Conservation (phyloP, 2,888 invertebrate genomes). For the Leptopilina syphax region DNA sequence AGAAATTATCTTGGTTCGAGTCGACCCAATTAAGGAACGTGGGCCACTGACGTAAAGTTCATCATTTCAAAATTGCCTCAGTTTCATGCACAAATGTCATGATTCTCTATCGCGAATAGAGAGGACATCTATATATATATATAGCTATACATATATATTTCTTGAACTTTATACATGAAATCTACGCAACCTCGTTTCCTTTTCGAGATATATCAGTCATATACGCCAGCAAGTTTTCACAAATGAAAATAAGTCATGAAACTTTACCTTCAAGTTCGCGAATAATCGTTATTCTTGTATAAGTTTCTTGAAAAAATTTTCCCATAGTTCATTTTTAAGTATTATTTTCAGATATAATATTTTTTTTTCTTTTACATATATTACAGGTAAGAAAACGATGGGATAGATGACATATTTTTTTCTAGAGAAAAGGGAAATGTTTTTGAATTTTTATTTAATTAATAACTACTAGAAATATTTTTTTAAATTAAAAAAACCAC, state of each 20-base stretch:
- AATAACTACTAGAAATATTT: no score
- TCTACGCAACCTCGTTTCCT: slow-evolving; percentile 24
- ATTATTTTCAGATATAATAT: no score
- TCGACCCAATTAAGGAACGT: slow-evolving; percentile 55
- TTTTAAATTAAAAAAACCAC: no score
- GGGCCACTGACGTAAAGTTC: slow-evolving; percentile 31
- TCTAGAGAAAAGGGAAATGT: no score
- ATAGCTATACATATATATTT: not conserved
- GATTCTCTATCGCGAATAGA: slow-evolving; percentile 29
- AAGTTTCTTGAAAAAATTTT: not conserved
- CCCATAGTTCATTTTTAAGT: no score
- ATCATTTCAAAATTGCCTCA: slow-evolving; percentile 44
- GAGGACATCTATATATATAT: not conserved
- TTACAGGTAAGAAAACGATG: no score
- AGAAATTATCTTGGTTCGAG: slow-evolving; percentile 18
- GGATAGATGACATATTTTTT: no score
- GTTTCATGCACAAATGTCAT: slow-evolving; percentile 42
- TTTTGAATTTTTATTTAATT: no score
- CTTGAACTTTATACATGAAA: slow-evolving; percentile 33
- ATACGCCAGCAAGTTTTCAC: not conserved
- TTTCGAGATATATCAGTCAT: slow-evolving; percentile 16
- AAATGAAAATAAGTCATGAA: slow-evolving; percentile 38
- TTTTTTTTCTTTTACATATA: no score
- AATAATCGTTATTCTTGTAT: not conserved
- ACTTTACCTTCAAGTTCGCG: not conserved